A percentile compares a stretch with the other conserved stretches of the same genome.
phyloP scores from a whole-genome alignment of 2,113 vertebrate species.

The Salvelinus alpinus region DNA sequence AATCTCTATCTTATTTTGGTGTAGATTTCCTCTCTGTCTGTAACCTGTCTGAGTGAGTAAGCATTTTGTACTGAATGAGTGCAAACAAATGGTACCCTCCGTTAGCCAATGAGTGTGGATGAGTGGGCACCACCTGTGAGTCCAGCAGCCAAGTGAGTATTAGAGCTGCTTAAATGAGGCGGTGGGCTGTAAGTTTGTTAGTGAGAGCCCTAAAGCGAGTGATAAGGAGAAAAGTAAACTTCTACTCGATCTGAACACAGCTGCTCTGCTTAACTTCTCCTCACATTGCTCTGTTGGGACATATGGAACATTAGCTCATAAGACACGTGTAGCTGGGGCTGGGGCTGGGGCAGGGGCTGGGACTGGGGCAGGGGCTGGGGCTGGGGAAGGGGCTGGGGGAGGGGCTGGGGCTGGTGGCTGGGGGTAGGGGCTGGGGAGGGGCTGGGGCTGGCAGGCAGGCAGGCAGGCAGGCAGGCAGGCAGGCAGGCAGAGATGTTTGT shows the following conservation, averaged over 20 bases:
- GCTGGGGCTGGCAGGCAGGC: no score
- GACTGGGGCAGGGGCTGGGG: no score
- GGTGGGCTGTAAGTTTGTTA: conserved; percentile 22
- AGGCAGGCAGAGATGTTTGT: conserved; percentile 4
- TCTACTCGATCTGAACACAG: conserved; percentile 50
- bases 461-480: not conserved
- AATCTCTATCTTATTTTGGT: conserved; percentile 34
- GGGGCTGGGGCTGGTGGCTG: no score
- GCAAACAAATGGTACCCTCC: conserved; percentile 16
- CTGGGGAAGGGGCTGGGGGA: no score
- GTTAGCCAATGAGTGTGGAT: conserved; percentile 40
- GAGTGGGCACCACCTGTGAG: conserved; percentile 33
- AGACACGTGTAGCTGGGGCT: not conserved
- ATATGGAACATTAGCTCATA: conserved; percentile 56
- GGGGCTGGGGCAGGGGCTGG: no score
- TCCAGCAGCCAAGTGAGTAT: not conserved
- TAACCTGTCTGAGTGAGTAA: conserved; percentile 6
- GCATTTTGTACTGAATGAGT: conserved; percentile 5
- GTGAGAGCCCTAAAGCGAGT: conserved; percentile 32
- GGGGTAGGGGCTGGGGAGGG: no score
- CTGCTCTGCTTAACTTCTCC: conserved; percentile 46
- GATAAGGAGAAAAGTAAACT: conserved; percentile 41
- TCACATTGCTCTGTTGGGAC: conserved; percentile 38
- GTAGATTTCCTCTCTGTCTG: not conserved
- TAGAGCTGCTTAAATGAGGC: conserved; percentile 45